Evolutionary conservation across 2,797 vertebrate genomes (phyloP).

Genomic region (Pristis pectinata): DNA sequence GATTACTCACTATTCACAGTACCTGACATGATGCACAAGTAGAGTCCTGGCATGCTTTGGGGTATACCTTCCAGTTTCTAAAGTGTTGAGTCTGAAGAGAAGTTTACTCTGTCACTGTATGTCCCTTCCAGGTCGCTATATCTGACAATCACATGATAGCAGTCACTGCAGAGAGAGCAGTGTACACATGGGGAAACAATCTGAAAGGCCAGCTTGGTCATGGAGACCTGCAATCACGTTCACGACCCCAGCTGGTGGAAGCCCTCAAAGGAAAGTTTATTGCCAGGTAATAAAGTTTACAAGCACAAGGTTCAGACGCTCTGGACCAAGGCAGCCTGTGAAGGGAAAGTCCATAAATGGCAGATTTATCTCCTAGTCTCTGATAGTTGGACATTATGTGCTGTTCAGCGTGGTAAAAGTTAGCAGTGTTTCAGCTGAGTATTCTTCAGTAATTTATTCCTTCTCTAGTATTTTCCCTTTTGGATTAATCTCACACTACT

Average conservation of each 20-base stretch:
- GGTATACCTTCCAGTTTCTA: too few species aligned
- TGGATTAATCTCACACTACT: not conserved
- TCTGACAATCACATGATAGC: slow-evolving; percentile 18
- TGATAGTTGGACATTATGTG: not conserved
- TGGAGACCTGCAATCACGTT: slow-evolving; percentile 4
- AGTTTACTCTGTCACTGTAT: not conserved
- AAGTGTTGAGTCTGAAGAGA: not conserved
- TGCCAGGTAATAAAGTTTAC: slow-evolving; percentile 34
- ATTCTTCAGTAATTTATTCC: not conserved
- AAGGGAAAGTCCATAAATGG: slow-evolving; percentile 17
- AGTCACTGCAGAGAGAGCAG: not conserved
- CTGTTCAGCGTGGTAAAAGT: not conserved
- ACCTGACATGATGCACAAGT: not conserved
- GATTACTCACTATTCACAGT: not conserved
- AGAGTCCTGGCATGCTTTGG: too few species aligned
- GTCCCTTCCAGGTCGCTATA: not conserved
- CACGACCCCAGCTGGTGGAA: slow-evolving; percentile 30
- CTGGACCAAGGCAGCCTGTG: slow-evolving; percentile 8
- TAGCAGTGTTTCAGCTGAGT: not conserved
- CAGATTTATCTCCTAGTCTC: slow-evolving; percentile 14
- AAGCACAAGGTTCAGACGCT: slow-evolving; percentile 15
- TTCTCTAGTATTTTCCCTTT: not conserved
- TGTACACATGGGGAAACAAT: slow-evolving; percentile 32
- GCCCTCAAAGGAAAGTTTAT: slow-evolving; percentile 35
- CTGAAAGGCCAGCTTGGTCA: slow-evolving; percentile 31